Evolutionary conservation across 2,113 vertebrate species (phyloP), one percentile per base, ranked within the genome.

Genomic region (Labrus mixtus): DNA sequence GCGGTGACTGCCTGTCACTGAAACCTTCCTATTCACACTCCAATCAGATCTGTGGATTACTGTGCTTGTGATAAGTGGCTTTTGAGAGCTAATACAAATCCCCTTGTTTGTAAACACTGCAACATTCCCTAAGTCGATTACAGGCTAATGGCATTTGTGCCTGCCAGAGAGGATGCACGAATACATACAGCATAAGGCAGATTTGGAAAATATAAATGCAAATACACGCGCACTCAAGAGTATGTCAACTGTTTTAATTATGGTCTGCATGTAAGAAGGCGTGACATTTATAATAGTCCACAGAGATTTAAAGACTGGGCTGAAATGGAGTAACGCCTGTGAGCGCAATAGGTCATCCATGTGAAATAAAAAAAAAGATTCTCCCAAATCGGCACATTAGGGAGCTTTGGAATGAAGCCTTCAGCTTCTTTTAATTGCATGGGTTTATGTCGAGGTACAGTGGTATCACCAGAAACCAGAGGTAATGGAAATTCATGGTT

Each of bases 21-120:
- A 67, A 62, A 78, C 68, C 51, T 46, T 15, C 63, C 76, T 66
- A 71, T 73, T 59, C 83, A 33, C 55, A 67, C 63, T 66, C 78
- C 86, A 80, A 89, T 90, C 84, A 83, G 77, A 87, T 87, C 51
- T 67, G 73, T 79, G 91, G 90, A 91, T 90, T 90, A 91, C 74
- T 46, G 78, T 13, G 74, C 78, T 65, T 29, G 73, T 78, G 87
- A 87, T 91, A 88, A 93, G 85, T 89, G 85, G 88, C 82, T 89
- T 90, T 85, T 67, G 76, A 85, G 79, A 71, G 85, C 86, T 84
- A 86, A 91, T 87, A 70, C 84, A 86, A 88, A 89, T 90, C 83
- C 85, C 78, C 84, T 88, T 83, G 89, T 93, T 92, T 87, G 79
- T 91, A 87, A 83, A 92, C 85, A 90, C 73, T 75, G 84, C 78